These are phyloP conservation scores for Pygoscelis adeliae DNA, from an alignment of 2,113 vertebrate genomes.

Conservation along the genomic window DNA sequence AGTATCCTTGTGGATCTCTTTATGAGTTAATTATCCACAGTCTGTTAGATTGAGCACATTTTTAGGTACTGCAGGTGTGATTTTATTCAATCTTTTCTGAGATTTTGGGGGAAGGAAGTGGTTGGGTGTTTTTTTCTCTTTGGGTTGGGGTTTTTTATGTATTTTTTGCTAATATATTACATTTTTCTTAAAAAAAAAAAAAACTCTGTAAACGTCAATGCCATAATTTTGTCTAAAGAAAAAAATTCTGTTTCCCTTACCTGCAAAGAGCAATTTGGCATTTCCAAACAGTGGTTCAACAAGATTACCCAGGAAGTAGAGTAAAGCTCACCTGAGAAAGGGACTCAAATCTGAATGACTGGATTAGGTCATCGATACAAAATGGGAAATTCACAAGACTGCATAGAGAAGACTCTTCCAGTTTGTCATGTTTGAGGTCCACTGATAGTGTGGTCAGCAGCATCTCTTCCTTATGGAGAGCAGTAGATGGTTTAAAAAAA, in stretches of 20 bases:
- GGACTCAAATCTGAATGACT: neutral
- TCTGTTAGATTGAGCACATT: slow-evolving; percentile 3
- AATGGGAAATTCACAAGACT: neutral
- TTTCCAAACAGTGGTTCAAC: neutral
- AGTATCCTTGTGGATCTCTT: neutral
- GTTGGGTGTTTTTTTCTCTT: neutral
- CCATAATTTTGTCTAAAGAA: neutral
- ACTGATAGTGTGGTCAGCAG: neutral
- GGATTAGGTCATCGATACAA: neutral
- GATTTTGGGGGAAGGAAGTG: neutral
- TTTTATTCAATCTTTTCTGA: slow-evolving; percentile 31
- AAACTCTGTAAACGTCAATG: neutral
- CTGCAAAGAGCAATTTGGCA: neutral
- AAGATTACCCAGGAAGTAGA: neutral
- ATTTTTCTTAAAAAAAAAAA: neutral
- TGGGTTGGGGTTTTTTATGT: neutral
- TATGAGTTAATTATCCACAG: slow-evolving; percentile 33
- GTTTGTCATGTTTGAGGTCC: neutral
- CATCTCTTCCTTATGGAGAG: neutral
- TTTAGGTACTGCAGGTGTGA: neutral
- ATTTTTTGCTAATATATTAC: neutral
- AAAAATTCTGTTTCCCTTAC: neutral
- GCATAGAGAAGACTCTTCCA: neutral
- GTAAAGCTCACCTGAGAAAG: neutral
- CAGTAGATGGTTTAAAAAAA: neutral